A percentile compares a stretch with the other conserved stretches of the same genome.
Conservation (phyloP, 2,797 vertebrate genomes). For the Fundulus diaphanus region DNA sequence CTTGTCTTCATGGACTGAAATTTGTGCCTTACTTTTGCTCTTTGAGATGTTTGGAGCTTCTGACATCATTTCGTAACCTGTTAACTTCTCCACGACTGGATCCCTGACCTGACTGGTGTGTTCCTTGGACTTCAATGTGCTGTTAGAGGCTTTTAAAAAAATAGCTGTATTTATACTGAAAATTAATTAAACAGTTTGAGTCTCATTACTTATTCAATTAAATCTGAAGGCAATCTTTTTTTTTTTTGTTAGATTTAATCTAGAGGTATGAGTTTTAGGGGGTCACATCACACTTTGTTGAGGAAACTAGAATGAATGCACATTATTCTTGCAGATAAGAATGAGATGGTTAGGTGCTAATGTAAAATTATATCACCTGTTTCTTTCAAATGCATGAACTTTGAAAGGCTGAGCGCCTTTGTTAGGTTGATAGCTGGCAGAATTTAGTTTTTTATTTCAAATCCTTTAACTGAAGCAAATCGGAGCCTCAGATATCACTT, state of each 20-base stretch:
- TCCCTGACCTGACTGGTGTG: background rate
- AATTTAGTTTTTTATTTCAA: too few species aligned
- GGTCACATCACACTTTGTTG: background rate
- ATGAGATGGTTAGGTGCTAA: background rate
- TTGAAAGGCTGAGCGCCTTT: too few species aligned
- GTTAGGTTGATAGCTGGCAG: too few species aligned
- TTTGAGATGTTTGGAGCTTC: background rate
- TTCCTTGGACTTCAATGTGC: background rate
- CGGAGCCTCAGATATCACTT: background rate
- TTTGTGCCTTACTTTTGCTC: background rate
- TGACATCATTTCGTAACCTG: background rate
- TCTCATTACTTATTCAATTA: background rate
- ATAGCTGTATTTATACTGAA: background rate
- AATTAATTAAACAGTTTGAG: background rate
- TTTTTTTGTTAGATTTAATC: background rate
- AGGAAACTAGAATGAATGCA: background rate
- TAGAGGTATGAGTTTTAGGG: background rate
- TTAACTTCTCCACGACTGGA: background rate
- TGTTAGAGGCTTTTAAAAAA: background rate
- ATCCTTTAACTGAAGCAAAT: background rate
- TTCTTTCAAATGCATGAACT: background rate
- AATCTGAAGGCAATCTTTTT: background rate
- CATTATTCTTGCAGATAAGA: background rate
- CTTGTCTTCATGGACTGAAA: background rate
- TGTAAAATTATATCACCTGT: conserved; percentile 5